Base-by-base conservation (phyloP, 2,888 invertebrate species). In the Volucella bombylans region DNA sequence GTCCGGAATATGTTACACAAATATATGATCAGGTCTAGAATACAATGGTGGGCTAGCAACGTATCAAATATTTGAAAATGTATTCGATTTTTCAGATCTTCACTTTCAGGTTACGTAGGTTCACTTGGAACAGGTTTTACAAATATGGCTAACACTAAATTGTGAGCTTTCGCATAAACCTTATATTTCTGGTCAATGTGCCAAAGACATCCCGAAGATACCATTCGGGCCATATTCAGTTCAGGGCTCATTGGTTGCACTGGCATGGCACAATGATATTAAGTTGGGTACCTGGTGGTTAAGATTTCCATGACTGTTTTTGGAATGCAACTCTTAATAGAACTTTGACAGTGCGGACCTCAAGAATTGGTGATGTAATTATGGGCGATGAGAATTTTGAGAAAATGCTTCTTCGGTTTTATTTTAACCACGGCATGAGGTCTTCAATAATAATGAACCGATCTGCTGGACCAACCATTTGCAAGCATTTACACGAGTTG, bases 81-180 rank as follows among this genome's bases (percentile, higher is more conserved):
- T 95, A 86, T 96, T 96, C 87, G 94, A 95, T 88, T 95, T 96
- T 89, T 93, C 93, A n/a, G 94, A 95, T 87, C 91, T 95, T 62
- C 94, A 94, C 87, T 89, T 93, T 55, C 92, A 93, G 90, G 94
- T 94, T 90, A 94, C 95, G 67, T 94, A 96, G 90, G 94, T 95
- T 18, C 95, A 95, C 90, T 93, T 97, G 90, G 97, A 97, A 92
- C 94, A 96, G 89, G 95, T 97, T 62, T 92, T 97, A 47, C 96
- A 97, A 87, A 93, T 97, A 87, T 98, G 97, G 97, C 93, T 98
- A 83, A 97, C 96, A 2, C 92, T 97, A 83, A 97, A 97, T 94
- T 93, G 96, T 52, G 92, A 92, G 85, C 87, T 92, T 12, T 88
- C 91, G 1, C 91, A 92, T 57, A 89, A 92, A 62, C 89, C 91